Conservation (phyloP, 2,797 vertebrate species). For the Phylloscopus collybita region DNA sequence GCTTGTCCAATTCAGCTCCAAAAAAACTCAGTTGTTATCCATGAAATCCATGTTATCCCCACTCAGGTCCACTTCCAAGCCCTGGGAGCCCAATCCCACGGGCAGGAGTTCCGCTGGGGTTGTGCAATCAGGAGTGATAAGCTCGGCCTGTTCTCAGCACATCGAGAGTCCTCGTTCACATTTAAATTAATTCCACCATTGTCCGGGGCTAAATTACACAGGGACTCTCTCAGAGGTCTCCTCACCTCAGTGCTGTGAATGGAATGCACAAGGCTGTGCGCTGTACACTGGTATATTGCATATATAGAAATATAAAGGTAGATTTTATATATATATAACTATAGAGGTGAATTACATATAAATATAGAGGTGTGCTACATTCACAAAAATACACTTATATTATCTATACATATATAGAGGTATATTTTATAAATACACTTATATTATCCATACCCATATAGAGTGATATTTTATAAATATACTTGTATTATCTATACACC, state of each 20-base stretch:
- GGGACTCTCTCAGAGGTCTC: background rate
- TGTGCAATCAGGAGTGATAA: background rate
- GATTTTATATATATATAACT: no score
- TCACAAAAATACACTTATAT: background rate
- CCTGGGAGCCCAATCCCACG: background rate
- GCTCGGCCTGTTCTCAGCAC: background rate
- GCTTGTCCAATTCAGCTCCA: background rate
- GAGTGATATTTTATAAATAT: background rate
- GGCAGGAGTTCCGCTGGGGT: background rate
- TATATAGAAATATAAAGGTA: rapidly evolving
- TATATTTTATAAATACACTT: background rate
- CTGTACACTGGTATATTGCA: background rate
- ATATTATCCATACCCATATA: no score
- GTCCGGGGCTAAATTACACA: background rate
- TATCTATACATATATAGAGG: background rate
- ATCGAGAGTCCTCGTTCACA: background rate
- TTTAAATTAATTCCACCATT: background rate
- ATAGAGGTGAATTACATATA: background rate
- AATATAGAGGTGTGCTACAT: background rate
- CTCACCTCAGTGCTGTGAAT: background rate
- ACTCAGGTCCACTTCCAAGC: background rate
- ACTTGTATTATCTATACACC: no score
- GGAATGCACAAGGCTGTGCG: background rate
- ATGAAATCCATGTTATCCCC: background rate
- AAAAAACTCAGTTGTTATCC: background rate